These are phyloP conservation scores for Sternarchorhynchus goeldii DNA, from an alignment of 2,797 vertebrate genomes.

Conservation along the genomic window DNA sequence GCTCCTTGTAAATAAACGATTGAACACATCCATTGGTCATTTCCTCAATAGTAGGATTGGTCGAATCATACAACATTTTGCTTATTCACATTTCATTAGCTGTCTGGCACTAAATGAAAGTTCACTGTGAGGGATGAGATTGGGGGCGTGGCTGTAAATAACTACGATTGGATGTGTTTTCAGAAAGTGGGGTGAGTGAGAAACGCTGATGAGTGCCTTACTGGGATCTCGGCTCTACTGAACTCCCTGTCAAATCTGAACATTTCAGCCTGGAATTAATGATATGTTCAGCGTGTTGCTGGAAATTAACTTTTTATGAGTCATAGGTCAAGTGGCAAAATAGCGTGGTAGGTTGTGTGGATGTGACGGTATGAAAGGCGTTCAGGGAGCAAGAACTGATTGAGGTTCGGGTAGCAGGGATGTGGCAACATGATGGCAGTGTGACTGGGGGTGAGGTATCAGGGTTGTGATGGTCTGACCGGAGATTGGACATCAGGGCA, in stretches of 20 bases:
- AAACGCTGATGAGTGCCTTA: slow-evolving; percentile 37
- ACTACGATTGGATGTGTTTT: slow-evolving; percentile 11
- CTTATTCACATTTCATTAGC: slow-evolving; percentile 37
- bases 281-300: slow-evolving; percentile 38
- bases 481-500: too few relatives aligned
- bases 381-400: neutral
- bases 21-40: slow-evolving; percentile 28
- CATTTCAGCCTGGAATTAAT: slow-evolving; percentile 44
- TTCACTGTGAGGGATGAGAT: slow-evolving; percentile 11
- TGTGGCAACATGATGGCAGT: neutral
- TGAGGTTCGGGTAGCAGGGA: neutral
- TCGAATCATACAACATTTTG: slow-evolving; percentile 37
- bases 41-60: slow-evolving; percentile 22
- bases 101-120: slow-evolving; percentile 18
- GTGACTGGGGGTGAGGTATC: neutral
- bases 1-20: slow-evolving; percentile 36
- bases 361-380: too few relatives aligned
- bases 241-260: slow-evolving; percentile 27
- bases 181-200: slow-evolving; percentile 12
- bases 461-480: neutral
- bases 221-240: slow-evolving; percentile 33
- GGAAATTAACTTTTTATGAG: slow-evolving; percentile 40
- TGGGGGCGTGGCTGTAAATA: neutral
- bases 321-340: slow-evolving; percentile 37
- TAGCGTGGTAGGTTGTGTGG: slow-evolving; percentile 9